Evolutionary conservation across 2,797 vertebrate species (phyloP), one percentile per base, ranked within the genome.

Genomic region (Octomys mimax): DNA sequence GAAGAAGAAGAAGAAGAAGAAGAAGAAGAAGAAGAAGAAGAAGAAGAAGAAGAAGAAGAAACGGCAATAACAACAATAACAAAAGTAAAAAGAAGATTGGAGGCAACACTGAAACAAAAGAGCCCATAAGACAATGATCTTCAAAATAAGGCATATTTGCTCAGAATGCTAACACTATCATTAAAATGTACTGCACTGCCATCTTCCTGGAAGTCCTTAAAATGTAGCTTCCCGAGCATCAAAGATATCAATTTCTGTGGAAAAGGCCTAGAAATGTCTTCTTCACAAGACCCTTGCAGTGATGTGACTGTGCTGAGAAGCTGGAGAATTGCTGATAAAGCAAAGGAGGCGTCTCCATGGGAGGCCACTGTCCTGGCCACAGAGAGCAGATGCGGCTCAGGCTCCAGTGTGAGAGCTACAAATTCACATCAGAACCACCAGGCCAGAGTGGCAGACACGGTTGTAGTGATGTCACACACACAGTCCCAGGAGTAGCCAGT

Each of bases 221-320:
- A 91, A 66, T 62, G 57, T 31, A 91, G 52, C 31, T 96, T 92
- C 71, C 78, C 77, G 18, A 28, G 70, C 24, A 49, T 52, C 87
- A 70, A 73, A 52, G 66, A 78, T 13, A 22, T 28, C 49, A 80
- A 49, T 81, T 26, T 66, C 78, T 91, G 21, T 26, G 66, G 57
- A 92, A 62, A 52, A 11, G n/a, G 77, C 36, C 87, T 42, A 26
- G 78, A 62, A 52, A 21, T 42, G 21, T 87, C 83, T 79, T n/a
- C n/a, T 93, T 90, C 49, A 84, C 33, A 52, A 66, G 57, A n/a
- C 59, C 46, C 36, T 49, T 12, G 77, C 36, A 49, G 42, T 21
- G 62, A 93, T 49, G 49, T 14, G 33, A 12, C 26, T 33, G 4
- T 13, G 49, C 4, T 36, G 4, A 59, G 36, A 92, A 57, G 49